Conservation (phyloP, 2,113 vertebrate genomes). For the Muscicapa adusta region DNA sequence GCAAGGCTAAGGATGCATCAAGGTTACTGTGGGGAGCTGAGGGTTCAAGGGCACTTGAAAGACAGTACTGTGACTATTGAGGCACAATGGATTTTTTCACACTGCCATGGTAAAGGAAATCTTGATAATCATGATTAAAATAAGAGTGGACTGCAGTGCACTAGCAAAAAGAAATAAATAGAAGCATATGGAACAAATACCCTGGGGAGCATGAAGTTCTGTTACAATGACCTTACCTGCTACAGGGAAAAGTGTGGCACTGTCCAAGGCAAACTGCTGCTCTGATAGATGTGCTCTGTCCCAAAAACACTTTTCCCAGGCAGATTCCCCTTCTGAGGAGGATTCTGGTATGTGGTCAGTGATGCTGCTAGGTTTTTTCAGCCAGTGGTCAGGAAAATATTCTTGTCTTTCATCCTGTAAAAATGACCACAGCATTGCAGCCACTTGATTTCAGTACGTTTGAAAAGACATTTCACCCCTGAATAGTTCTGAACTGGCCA, state of each 20-base stretch:
- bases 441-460: background rate
- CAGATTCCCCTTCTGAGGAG: background rate
- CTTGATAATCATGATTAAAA: background rate
- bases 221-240: rapidly evolving
- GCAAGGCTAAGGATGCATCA: background rate
- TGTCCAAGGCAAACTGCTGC: background rate
- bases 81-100: background rate
- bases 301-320: background rate
- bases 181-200: background rate
- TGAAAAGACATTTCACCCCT: background rate
- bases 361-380: background rate
- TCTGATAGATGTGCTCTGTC: background rate
- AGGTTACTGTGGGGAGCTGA: background rate
- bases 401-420: background rate
- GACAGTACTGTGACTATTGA: background rate
- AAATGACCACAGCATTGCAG: background rate
- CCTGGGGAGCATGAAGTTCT: background rate
- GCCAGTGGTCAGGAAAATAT: background rate
- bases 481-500: background rate
- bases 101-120: background rate
- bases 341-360: background rate
- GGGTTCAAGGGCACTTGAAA: background rate
- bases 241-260: background rate
- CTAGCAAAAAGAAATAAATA: background rate
- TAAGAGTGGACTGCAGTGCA: background rate